Evolutionary conservation across 2,113 vertebrate species (phyloP), one percentile per base, ranked within the genome.

Genomic region (Corydoras maculifer): DNA sequence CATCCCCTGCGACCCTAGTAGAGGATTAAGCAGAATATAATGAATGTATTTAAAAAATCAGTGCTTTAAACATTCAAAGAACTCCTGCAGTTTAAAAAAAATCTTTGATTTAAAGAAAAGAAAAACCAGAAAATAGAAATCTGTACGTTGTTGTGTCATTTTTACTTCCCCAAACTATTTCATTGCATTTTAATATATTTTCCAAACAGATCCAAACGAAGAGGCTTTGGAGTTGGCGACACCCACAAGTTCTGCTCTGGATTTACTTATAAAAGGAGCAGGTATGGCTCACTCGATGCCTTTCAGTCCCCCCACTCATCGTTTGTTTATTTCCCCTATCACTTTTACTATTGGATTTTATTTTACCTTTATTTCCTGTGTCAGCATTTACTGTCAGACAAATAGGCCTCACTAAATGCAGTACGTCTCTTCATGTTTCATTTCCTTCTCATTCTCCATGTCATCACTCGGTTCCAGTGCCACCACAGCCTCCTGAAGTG

Each of bases 261-360:
- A 97, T 65, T 89, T 97, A 48, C 88, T 97, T 75, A 97, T 94
- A 70, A 95, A 97, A 83, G 94, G 93, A 70, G 92, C 95, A 71
- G 94, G 96, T 96, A 77, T 86, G 85, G 15, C 13, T 3, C 25
- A 25, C 31, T 62, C 11, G 53, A 12, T 32, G 9, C 35, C 31
- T 51, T 53, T 70, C 18, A n/a, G 3, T 14, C 35, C 7, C 35
- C n/a, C 8, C 8, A 9, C 25, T 51, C 18, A 14, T 18, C 5
- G 18, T 70, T 29, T 54, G 18, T 50, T 8, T 66, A 13, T 49
- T 4, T 29, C 13, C 65, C 12, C 32, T 59, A 53, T 4, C 48
- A 18, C n/a, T 3, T 58, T 61, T 59, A 55, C 62, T 65, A 14
- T 8, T 66, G 12, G 29, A 53, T 64, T 25, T 58, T 51, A 58